Conservation (phyloP, 2,888 invertebrate genomes). For the Conops quadrifasciatus region DNA sequence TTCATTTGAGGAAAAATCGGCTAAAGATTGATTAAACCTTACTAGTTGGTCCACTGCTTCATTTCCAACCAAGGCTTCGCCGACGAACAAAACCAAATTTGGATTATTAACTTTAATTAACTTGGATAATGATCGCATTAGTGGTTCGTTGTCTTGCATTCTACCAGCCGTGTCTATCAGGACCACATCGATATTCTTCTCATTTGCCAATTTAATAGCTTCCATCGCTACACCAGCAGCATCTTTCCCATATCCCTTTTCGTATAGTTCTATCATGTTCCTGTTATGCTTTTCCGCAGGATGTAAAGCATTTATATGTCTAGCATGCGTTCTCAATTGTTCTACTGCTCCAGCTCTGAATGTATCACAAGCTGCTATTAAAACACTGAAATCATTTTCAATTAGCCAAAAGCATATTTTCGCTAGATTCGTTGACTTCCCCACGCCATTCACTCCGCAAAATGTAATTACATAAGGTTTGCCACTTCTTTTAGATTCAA, state of each 20-base stretch:
- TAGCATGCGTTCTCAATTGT: conserved; percentile 93
- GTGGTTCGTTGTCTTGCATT: conserved; percentile 99
- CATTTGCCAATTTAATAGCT: conserved; percentile 89
- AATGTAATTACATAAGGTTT: conserved; percentile 96
- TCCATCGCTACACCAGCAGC: conserved; percentile 98
- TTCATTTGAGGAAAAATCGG: conserved; percentile 82
- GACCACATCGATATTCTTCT: conserved; percentile 86
- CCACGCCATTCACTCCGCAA: conserved; percentile 98
- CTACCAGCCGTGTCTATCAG: conserved; percentile 99
- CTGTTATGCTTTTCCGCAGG: conserved; percentile 76
- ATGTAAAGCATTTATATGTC: conserved; percentile 93
- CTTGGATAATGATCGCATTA: conserved; percentile 98
- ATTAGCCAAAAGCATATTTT: conserved; percentile 99
- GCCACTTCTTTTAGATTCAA: conserved; percentile 84
- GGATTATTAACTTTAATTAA: conserved; percentile 97
- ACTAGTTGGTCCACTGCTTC: conserved; percentile 99
- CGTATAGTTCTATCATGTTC: conserved; percentile 92
- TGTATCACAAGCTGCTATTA: conserved; percentile 99
- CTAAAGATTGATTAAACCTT: conserved; percentile 98
- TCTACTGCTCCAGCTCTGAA: conserved; percentile 99
- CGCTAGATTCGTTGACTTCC: conserved; percentile 98
- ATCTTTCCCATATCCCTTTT: conserved; percentile 98
- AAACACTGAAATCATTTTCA: conserved; percentile 93
- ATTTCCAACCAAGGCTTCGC: conserved; percentile 99
- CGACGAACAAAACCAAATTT: conserved; percentile 98